Evolutionary conservation across 2,888 invertebrate genomes (phyloP).

Genomic region (Hyles lineata): DNA sequence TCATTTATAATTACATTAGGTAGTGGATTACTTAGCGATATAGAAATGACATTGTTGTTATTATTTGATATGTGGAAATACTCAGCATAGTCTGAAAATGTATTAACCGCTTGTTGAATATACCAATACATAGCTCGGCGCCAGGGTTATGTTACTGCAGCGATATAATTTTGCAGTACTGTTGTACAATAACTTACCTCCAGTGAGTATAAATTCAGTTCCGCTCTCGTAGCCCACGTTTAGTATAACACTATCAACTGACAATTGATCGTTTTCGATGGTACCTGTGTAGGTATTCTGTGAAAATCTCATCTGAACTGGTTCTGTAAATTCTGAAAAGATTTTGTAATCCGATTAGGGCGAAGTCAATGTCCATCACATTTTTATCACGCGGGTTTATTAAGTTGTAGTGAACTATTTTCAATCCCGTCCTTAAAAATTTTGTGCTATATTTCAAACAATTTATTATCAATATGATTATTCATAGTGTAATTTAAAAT

Average conservation of each 20-base stretch:
- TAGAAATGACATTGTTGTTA: slow-evolving; percentile 45
- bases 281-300: slow-evolving; percentile 59
- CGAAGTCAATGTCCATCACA: slow-evolving; percentile 3
- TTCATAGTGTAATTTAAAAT: no score
- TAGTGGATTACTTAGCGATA: slow-evolving; percentile 45
- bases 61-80: slow-evolving; percentile 48
- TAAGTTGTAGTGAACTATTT: not conserved
- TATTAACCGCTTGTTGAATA: not conserved
- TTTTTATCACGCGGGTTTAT: slow-evolving; percentile 11
- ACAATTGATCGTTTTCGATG: slow-evolving; percentile 49
- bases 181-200: slow-evolving; percentile 52
- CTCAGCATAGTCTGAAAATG: slow-evolving; percentile 53
- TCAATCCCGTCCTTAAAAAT: not conserved
- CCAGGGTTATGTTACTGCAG: not conserved
- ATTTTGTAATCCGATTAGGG: slow-evolving; percentile 21
- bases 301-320: slow-evolving; percentile 57
- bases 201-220: slow-evolving; percentile 54
- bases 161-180: not conserved
- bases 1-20: slow-evolving; percentile 48
- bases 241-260: slow-evolving; percentile 54
- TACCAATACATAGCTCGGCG: not conserved
- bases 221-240: slow-evolving; percentile 53
- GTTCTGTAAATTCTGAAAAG: slow-evolving; percentile 64
- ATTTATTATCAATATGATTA: no score
- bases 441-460: no score